phyloP scores from a whole-genome alignment of 2,888 invertebrate species.

The Tipula vernalis region DNA sequence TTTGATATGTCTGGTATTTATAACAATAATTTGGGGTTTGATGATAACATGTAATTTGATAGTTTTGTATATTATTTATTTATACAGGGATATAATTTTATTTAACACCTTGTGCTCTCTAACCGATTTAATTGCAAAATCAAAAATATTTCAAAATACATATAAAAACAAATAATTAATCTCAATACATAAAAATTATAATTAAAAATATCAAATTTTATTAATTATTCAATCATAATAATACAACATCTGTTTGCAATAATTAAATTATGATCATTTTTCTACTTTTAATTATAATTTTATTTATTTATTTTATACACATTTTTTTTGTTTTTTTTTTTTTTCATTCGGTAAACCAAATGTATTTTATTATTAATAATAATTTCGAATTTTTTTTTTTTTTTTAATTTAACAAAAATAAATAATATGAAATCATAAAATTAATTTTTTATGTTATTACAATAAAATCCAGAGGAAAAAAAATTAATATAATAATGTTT shows the following conservation, averaged over 20 bases:
- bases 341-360: not conserved
- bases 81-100: not conserved
- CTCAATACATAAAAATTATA: not conserved
- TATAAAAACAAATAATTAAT: not conserved
- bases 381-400: not conserved
- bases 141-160: not conserved
- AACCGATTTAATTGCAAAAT: not conserved
- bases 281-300: slow-evolving; percentile 4
- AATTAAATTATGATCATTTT: not conserved
- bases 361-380: not conserved
- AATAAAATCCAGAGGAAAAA: not conserved
- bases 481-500: not conserved
- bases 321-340: not conserved
- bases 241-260: not conserved
- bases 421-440: not conserved
- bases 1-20: not conserved
- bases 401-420: not conserved
- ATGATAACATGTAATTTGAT: not conserved
- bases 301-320: not conserved
- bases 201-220: slow-evolving; percentile 4
- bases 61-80: not conserved
- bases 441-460: slow-evolving; percentile 4
- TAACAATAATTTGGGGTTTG: not conserved
- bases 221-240: not conserved
- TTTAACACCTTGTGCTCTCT: not conserved